Percentiles rank a stretch among this genome's conserved stretches.
phyloP scores from a whole-genome alignment of 2,113 vertebrate genomes.

The Trochalopteron elliotii region DNA sequence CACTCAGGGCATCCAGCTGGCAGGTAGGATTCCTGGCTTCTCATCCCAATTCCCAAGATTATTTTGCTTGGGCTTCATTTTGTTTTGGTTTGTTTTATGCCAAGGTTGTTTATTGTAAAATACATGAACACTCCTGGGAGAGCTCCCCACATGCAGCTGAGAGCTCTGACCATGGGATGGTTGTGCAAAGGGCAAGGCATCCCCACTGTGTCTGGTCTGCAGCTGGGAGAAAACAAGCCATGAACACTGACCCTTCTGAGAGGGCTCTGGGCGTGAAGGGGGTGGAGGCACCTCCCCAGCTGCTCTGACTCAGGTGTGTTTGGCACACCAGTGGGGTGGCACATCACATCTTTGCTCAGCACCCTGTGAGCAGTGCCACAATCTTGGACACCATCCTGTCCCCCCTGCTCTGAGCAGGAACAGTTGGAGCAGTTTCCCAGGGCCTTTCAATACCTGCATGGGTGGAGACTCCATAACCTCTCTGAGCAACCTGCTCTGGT shows the following conservation, averaged over 20 bases:
- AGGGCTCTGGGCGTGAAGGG: neutral
- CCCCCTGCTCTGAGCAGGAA: neutral
- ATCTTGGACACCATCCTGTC: neutral
- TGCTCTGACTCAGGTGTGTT: neutral
- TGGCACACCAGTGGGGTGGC: neutral
- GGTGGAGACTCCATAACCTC: neutral
- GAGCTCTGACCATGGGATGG: neutral
- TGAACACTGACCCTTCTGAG: neutral
- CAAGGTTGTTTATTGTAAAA: neutral
- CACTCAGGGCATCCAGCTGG: neutral
- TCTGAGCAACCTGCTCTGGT: neutral
- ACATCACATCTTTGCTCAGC: neutral
- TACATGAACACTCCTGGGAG: neutral
- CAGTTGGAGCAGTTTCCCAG: neutral
- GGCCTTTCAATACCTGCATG: neutral
- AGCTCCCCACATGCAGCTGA: neutral
- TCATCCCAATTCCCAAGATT: neutral
- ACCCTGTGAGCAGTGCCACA: neutral
- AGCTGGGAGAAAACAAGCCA: neutral
- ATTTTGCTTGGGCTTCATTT: neutral
- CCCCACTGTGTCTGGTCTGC: neutral
- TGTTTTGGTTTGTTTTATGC: neutral
- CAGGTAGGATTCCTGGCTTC: neutral
- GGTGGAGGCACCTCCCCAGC: neutral
- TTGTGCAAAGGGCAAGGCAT: constrained; percentile 8